Evolutionary conservation across 2,113 vertebrate species (phyloP).

Genomic region (Trochalopteron elliotii): DNA sequence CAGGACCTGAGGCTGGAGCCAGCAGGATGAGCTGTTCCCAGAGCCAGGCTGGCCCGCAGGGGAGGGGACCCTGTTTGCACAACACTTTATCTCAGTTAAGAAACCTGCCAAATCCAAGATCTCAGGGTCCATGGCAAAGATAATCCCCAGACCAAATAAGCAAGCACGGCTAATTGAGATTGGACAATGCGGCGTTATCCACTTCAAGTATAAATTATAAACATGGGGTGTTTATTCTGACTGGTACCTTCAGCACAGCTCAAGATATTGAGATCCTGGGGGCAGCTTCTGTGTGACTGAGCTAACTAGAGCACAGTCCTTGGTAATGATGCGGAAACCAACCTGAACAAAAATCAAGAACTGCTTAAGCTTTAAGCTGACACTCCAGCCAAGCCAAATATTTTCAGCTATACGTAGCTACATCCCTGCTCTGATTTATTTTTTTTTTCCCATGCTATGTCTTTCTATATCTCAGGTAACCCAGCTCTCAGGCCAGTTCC

Average conservation of each 20-base stretch:
- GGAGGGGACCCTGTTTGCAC: background rate
- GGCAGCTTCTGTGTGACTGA: constrained; percentile 50
- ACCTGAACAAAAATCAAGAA: constrained; percentile 54
- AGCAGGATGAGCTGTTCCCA: background rate
- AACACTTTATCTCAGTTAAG: background rate
- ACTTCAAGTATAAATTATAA: background rate
- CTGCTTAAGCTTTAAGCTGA: constrained; percentile 33
- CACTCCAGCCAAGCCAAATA: constrained; percentile 42
- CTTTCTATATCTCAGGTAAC: background rate
- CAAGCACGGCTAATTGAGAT: background rate
- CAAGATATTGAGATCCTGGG: constrained; percentile 2
- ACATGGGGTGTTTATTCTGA: background rate
- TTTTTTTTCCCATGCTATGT: background rate
- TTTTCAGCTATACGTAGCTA: background rate
- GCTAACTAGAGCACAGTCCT: constrained; percentile 9
- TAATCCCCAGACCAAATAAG: background rate
- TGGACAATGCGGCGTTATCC: constrained; percentile 15
- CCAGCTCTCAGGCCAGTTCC: background rate
- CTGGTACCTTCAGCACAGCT: background rate
- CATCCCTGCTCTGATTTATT: background rate
- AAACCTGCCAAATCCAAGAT: background rate
- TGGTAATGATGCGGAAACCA: constrained; percentile 52
- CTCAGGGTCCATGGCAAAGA: background rate
- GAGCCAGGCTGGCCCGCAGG: background rate
- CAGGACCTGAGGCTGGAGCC: fast-evolving